Conservation (phyloP, 2,888 invertebrate genomes). For the Caenorhabditis afra region DNA sequence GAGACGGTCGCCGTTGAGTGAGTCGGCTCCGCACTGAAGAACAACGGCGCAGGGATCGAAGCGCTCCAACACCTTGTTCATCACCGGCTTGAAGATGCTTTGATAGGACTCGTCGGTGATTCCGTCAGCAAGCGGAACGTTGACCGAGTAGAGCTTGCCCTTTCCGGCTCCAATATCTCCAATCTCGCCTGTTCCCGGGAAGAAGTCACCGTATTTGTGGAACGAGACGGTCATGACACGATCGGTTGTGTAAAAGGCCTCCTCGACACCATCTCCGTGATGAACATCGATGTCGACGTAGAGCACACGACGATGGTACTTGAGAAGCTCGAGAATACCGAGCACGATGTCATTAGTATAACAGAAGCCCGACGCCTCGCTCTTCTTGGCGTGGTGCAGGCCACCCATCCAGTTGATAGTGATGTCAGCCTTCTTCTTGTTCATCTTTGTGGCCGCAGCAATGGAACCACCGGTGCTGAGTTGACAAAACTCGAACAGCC, state of each 20-base stretch:
- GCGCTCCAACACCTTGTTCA: conserved; percentile 91
- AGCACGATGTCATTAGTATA: conserved; percentile 99
- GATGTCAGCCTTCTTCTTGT: conserved; percentile 98
- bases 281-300: conserved; percentile 99
- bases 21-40: conserved; percentile 98
- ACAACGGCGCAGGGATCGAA: conserved; percentile 98
- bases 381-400: conserved; percentile 98
- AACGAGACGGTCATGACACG: conserved; percentile 99
- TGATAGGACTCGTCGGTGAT: conserved; percentile 99
- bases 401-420: conserved; percentile 99
- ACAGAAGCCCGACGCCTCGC: conserved; percentile 92
- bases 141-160: conserved; percentile 98
- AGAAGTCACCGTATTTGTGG: conserved; percentile 99
- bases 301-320: conserved; percentile 86
- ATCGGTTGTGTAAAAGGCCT: conserved; percentile 90
- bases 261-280: conserved; percentile 99
- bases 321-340: conserved; percentile 95
- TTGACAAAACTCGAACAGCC: conserved; percentile 98
- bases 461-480: conserved; percentile 98
- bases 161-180: conserved; percentile 85
- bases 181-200: conserved; percentile 93
- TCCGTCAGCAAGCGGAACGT: conserved; percentile 96
- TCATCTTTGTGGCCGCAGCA: conserved; percentile 95
- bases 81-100: conserved; percentile 87
- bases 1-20: conserved; percentile 93